A percentile compares a stretch with the other conserved stretches of the same genome.
Conservation (phyloP, 1,140 invertebrate species). For the Amphibalanus amphitrite region DNA sequence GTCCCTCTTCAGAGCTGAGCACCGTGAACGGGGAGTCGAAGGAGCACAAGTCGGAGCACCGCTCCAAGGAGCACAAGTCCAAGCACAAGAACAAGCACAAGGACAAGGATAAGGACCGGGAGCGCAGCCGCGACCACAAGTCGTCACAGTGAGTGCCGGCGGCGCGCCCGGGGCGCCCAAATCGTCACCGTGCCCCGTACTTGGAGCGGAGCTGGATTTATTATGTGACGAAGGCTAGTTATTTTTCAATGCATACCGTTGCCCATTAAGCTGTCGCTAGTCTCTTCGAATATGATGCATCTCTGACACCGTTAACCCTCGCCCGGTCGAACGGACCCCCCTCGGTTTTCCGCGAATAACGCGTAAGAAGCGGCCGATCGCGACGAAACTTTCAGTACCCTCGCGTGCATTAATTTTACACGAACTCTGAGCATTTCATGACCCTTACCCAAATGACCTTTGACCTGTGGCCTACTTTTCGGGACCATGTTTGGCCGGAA, state of each 20-base stretch:
- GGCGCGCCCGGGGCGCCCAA: background rate
- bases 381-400: too few relatives aligned
- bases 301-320: background rate
- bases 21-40: background rate
- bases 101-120: constrained; percentile 12
- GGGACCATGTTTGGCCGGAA: too few relatives aligned
- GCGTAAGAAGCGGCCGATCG: too few relatives aligned
- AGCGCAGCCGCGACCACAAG: constrained; percentile 5
- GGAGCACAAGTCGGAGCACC: constrained; percentile 1
- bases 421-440: too few relatives aligned
- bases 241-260: background rate
- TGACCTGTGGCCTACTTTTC: too few relatives aligned
- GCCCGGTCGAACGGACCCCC: background rate
- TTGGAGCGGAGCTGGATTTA: background rate
- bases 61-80: constrained; percentile 39
- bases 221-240: background rate
- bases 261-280: background rate
- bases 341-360: too few relatives aligned
- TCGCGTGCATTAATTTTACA: too few relatives aligned
- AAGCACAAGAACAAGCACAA: constrained; percentile 36
- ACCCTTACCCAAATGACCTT: too few relatives aligned
- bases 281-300: background rate
- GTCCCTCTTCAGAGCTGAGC: background rate
- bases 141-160: background rate
- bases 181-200: background rate